A percentile compares a stretch with the other conserved stretches of the same genome.
These are phyloP conservation scores for Anthopleura sola DNA, from an alignment of 64 coral and sea anemone species.

Conservation along the genomic window DNA sequence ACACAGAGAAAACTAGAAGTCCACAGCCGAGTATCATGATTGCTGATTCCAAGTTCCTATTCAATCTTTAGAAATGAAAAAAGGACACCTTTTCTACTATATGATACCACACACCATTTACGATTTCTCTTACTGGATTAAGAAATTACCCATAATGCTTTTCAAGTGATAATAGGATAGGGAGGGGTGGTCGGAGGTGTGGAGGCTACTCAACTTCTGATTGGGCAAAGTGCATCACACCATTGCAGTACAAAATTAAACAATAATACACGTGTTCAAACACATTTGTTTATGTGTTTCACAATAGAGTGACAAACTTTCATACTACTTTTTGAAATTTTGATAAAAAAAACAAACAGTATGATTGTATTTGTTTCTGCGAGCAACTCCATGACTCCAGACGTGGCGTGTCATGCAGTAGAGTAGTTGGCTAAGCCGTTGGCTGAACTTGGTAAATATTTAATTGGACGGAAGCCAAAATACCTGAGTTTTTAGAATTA, in stretches of 20 bases:
- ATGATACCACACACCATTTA: not conserved
- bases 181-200: not conserved
- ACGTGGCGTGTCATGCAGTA: no score
- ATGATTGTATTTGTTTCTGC: no score
- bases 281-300: not conserved
- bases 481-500: no score
- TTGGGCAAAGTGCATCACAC: not conserved
- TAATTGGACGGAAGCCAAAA: no score
- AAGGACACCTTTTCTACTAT: not conserved
- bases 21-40: not conserved
- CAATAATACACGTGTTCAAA: not conserved
- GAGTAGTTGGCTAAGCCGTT: no score
- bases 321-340: no score
- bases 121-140: not conserved
- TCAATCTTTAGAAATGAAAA: not conserved
- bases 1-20: constrained; percentile 11
- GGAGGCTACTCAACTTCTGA: not conserved
- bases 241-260: not conserved
- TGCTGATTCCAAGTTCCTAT: not conserved
- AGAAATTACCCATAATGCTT: not conserved
- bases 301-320: no score
- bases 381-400: no score
- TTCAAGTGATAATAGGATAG: not conserved
- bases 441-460: no score
- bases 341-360: no score